Evolutionary conservation across 2,797 vertebrate genomes (phyloP), one percentile per base, ranked within the genome.

Genomic region (Scarus forsteni): DNA sequence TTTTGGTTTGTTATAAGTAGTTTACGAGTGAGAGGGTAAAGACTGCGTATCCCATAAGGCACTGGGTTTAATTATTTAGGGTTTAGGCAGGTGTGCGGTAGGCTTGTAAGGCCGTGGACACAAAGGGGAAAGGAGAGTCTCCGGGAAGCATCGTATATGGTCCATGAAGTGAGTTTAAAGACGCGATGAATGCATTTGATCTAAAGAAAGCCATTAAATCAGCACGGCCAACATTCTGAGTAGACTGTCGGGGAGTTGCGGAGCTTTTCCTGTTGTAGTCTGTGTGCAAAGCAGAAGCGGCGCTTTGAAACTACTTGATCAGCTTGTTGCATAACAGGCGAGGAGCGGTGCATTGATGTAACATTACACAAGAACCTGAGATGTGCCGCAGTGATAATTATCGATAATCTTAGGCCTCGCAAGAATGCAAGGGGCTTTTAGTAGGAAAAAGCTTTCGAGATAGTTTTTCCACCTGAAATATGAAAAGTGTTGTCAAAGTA

Each of bases 21-120:
- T 9, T 14, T 6, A 44, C 5, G 45, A 15, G 11, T 40, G 10
- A 12, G 7, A 5, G n/a, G 3, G 13, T 13, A 5, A n/a, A 16
- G 35, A 79, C 79, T 79, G 19, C 79, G 57, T 53, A 9, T 57
- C 77, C 73, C 73, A 82, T 11, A 57, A 60, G 48, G 42, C 77
- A 50, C 44, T 60, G 70, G 1, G 10, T 7, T 14, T 11, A 1
- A 43, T 10, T 36, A 9, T 38, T 1, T n/a, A 10, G 27, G 6
- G 39, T 1, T 18, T 8, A 0, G 15, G 3, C 46, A 57, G 61
- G 57, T 70, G 56, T 27, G 57, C 1, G 18, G 46, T 0, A 1
- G 10, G 5, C 1, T 11, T 7, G 2, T 0, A 16, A 10, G 35
- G 27, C 10, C 12, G 18, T 10, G 2, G 11, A 9, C 0, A 4